Evolutionary conservation across 2,797 vertebrate species (phyloP).

Genomic region (Alosa sapidissima): DNA sequence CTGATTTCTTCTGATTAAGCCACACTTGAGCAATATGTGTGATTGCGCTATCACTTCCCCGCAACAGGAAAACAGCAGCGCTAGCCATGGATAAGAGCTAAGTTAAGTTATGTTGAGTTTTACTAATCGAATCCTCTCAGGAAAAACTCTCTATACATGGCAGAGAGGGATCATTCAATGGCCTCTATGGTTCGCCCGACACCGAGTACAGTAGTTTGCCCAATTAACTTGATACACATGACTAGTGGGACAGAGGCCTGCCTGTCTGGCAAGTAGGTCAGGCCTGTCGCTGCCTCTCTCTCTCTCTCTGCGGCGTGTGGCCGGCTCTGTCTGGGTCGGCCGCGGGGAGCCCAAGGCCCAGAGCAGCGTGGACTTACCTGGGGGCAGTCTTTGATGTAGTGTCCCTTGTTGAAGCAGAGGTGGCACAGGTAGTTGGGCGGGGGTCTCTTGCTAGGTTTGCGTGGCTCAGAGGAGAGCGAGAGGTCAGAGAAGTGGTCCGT

Average conservation of each 20-base stretch:
- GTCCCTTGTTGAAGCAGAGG: constrained; percentile 99
- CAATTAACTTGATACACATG: constrained; percentile 59
- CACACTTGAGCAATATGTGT: neutral
- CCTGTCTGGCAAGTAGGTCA: constrained; percentile 77
- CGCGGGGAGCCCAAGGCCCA: neutral
- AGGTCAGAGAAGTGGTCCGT: constrained; percentile 99
- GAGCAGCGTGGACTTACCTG: constrained; percentile 81
- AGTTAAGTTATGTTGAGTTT: neutral
- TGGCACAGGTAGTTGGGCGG: constrained; percentile 99
- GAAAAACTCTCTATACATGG: constrained; percentile 3
- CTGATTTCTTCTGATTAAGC: neutral
- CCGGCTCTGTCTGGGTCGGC: neutral
- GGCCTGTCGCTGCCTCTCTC: neutral
- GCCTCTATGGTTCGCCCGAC: neutral
- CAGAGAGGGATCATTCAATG: constrained; percentile 19
- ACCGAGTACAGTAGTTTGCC: constrained; percentile 27
- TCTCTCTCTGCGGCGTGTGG: constrained; percentile 18
- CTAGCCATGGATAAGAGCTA: neutral
- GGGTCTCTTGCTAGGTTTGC: constrained; percentile 97
- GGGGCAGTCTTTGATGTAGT: constrained; percentile 99
- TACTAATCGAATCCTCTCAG: neutral
- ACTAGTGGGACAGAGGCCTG: constrained; percentile 72
- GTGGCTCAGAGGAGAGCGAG: constrained; percentile 90
- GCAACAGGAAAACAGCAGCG: neutral
- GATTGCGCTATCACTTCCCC: constrained; percentile 1